A percentile compares a stretch with the other conserved stretches of the same genome.
phyloP scores from a whole-genome alignment of 2,888 invertebrate genomes.

The Busseola fusca region DNA sequence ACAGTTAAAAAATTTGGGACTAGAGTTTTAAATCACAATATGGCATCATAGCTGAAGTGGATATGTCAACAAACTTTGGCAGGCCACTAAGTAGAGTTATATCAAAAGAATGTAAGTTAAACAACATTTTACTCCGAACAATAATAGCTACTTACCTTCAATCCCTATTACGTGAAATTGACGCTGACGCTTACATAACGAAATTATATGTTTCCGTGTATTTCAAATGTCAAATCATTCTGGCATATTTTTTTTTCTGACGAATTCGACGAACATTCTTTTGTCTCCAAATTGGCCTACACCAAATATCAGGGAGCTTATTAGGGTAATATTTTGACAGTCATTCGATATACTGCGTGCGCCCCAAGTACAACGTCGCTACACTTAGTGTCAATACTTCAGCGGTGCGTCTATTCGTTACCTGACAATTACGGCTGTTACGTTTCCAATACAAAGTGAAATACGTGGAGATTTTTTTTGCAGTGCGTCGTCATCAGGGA shows the following conservation, averaged over 20 bases:
- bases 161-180: constrained; percentile 28
- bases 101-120: background rate
- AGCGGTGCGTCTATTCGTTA: constrained; percentile 57
- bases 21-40: background rate
- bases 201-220: constrained; percentile 35
- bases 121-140: constrained; percentile 7
- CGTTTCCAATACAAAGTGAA: constrained; percentile 55
- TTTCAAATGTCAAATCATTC: constrained; percentile 40
- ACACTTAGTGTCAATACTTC: constrained; percentile 59
- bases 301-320: constrained; percentile 50
- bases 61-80: background rate
- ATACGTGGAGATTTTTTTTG: constrained; percentile 55
- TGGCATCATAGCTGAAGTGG: background rate
- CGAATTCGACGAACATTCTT: constrained; percentile 33
- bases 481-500: constrained; percentile 54
- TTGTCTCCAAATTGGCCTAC: constrained; percentile 53
- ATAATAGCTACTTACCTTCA: constrained; percentile 6
- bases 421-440: constrained; percentile 64
- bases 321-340: constrained; percentile 56
- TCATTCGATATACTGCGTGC: constrained; percentile 50
- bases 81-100: background rate
- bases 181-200: constrained; percentile 31
- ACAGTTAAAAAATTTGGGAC: too few relatives aligned
- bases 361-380: constrained; percentile 21
- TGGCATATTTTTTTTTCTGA: constrained; percentile 41